Percentiles rank a stretch among this genome's conserved stretches.
Evolutionary conservation across 2,113 vertebrate species (phyloP).

Genomic region (Ranitomeya imitator): DNA sequence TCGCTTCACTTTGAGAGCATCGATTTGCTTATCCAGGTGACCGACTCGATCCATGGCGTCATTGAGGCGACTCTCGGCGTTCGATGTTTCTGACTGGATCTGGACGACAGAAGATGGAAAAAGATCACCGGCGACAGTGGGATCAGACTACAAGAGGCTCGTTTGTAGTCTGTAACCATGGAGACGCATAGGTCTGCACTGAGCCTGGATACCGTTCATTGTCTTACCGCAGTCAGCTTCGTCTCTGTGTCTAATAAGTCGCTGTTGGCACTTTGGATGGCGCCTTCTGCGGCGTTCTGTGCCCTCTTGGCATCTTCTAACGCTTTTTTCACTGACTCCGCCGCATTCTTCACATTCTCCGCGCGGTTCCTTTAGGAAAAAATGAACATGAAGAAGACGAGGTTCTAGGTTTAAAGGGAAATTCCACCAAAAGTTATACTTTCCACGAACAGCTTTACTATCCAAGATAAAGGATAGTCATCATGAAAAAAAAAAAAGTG

Average conservation of each 20-base stretch:
- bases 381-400: not conserved
- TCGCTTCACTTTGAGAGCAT: constrained; percentile 84
- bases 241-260: constrained; percentile 83
- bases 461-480: no score
- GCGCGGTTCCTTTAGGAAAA: constrained; percentile 72
- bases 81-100: constrained; percentile 82
- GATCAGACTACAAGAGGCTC: not conserved
- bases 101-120: constrained; percentile 57
- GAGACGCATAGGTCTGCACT: not conserved
- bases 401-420: not conserved
- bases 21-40: constrained; percentile 78
- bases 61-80: constrained; percentile 76
- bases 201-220: no score
- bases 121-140: not conserved
- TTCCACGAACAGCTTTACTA: no score
- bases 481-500: no score
- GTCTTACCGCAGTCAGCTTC: constrained; percentile 71
- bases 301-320: constrained; percentile 81
- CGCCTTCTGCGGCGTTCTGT: constrained; percentile 82
- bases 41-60: constrained; percentile 77
- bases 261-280: constrained; percentile 76
- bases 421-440: no score
- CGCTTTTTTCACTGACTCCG: constrained; percentile 79
- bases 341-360: constrained; percentile 81
- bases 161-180: not conserved